Conservation (phyloP, 2,797 vertebrate species). For the Platalea minor region DNA sequence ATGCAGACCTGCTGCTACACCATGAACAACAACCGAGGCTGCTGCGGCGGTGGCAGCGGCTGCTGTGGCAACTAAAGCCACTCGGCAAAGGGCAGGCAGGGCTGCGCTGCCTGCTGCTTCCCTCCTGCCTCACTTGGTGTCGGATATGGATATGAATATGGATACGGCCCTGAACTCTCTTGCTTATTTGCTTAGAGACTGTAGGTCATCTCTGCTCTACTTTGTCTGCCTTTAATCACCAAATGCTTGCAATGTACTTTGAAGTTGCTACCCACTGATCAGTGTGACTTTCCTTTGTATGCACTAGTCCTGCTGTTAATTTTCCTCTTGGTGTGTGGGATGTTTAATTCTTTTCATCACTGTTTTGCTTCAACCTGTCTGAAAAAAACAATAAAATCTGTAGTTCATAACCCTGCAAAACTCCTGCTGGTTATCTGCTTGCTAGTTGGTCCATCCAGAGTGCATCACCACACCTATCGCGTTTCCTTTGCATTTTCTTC, state of each 20-base stretch:
- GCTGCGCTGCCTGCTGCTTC: background rate
- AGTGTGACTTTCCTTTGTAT: too few species aligned
- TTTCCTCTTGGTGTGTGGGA: background rate
- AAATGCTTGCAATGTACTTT: background rate
- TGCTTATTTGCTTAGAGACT: background rate
- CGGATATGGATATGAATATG: background rate
- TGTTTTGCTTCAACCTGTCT: background rate
- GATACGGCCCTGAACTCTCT: fast-evolving
- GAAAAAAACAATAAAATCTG: slow-evolving; percentile 15
- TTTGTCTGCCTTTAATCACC: background rate
- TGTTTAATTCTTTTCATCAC: fast-evolving
- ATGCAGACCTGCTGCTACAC: background rate
- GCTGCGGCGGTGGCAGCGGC: background rate
- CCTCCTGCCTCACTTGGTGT: background rate
- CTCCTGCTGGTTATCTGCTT: background rate
- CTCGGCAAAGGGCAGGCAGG: background rate
- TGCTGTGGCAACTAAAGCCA: background rate
- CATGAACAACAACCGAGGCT: fast-evolving
- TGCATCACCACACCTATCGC: fast-evolving
- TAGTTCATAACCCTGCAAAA: slow-evolving; percentile 11
- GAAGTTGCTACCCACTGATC: background rate
- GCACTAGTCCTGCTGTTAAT: fast-evolving
- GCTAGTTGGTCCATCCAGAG: background rate
- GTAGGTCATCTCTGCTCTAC: background rate
- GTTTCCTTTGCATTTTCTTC: background rate